These are phyloP conservation scores for Sminthurides aquaticus DNA, from an alignment of 2,888 invertebrate species.

Conservation along the genomic window DNA sequence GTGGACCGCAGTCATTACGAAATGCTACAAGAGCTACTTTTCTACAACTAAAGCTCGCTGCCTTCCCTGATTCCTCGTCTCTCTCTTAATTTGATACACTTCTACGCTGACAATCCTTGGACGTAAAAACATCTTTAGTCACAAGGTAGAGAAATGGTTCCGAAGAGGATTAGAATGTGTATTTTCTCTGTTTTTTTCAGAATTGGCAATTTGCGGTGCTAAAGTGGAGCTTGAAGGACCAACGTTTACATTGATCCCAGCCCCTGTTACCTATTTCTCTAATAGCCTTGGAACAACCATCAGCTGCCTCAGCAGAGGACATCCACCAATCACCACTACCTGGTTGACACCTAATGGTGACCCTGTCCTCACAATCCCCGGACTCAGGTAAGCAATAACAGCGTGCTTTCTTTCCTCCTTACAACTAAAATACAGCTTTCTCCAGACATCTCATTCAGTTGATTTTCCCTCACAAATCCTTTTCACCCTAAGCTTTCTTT, in stretches of 20 bases:
- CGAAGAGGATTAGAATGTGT: too few relatives aligned
- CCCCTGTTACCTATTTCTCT: conserved; percentile 37
- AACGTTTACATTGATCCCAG: conserved; percentile 24
- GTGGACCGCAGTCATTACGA: too few relatives aligned
- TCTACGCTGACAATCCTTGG: too few relatives aligned
- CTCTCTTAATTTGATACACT: too few relatives aligned
- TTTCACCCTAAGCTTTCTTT: too few relatives aligned
- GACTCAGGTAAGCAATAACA: conserved; percentile 33
- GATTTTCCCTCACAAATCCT: not conserved
- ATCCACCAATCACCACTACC: conserved; percentile 26
- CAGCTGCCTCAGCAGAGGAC: conserved; percentile 29
- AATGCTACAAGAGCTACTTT: too few relatives aligned
- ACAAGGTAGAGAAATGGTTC: too few relatives aligned
- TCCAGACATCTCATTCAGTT: not conserved
- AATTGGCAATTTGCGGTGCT: conserved; percentile 19
- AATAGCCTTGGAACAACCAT: conserved; percentile 36
- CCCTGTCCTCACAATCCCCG: conserved; percentile 29
- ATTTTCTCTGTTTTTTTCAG: conserved; percentile 8
- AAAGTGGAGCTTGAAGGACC: conserved; percentile 33
- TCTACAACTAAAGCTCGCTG: too few relatives aligned
- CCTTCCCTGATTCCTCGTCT: too few relatives aligned
- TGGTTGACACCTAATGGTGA: conserved; percentile 33
- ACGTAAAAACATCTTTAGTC: too few relatives aligned
- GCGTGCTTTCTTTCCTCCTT: not conserved
- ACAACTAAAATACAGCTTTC: too few relatives aligned